Evolutionary conservation across 2,888 invertebrate species (phyloP), one percentile per base, ranked within the genome.

Genomic region (Rambutsinella grinnellia): DNA sequence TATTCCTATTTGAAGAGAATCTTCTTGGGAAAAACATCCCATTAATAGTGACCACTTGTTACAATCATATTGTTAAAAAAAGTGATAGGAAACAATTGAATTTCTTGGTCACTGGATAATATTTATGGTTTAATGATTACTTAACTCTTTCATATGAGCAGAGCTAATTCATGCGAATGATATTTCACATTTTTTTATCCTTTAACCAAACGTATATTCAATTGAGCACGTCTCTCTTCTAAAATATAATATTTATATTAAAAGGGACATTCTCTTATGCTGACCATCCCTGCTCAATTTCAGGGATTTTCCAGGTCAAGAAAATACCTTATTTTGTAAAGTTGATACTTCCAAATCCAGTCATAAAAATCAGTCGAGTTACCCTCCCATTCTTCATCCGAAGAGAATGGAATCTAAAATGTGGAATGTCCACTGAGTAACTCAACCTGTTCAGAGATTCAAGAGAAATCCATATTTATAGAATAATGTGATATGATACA

Each of bases 101-200:
- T n/a, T n/a, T n/a, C n/a, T n/a, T n/a, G n/a, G n/a, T n/a, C n/a
- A n/a, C n/a, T n/a, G n/a, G n/a, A n/a, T n/a, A n/a, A n/a, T n/a
- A n/a, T n/a, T n/a, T n/a, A n/a, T n/a, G n/a, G n/a, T n/a, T n/a
- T n/a, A n/a, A n/a, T n/a, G n/a, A n/a, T n/a, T n/a, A n/a, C n/a
- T n/a, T n/a, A n/a, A n/a, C n/a, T n/a, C n/a, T n/a, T 28, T 61
- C 36, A 69, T 57, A 63, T 69, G 28, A 76, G 63, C 19, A 69
- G 63, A 47, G 58, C 58, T 69, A 76, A 69, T 69, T 69, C 76
- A 76, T 76, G 68, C 63, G 68, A 69, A 76, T 76, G 76, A 69
- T 76, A 62, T 69, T 63, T 69, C 54, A 54, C 19, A 27, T 19
- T 28, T 28, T n/a, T 51, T 54, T 44, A 28, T 66, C 23, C 54